Conservation (phyloP, 2,113 vertebrate species). For the Antechinus flavipes region DNA sequence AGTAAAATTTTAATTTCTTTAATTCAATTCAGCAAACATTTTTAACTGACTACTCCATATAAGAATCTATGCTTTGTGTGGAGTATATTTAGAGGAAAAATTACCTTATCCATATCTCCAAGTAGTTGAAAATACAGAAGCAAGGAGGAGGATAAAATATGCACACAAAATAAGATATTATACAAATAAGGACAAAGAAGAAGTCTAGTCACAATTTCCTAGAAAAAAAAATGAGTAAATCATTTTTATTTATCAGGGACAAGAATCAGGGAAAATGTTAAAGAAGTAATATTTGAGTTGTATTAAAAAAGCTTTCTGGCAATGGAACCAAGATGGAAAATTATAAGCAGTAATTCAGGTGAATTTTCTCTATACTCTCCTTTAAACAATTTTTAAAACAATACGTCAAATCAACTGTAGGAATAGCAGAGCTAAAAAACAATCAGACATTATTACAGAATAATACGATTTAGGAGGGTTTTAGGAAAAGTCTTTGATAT, state of each 20-base stretch:
- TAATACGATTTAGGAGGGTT: background rate
- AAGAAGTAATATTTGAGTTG: background rate
- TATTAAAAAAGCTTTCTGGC: background rate
- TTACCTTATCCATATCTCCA: background rate
- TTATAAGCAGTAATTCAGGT: background rate
- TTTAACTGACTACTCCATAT: background rate
- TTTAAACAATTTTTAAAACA: background rate
- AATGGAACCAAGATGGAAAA: background rate
- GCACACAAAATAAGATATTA: background rate
- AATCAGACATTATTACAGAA: background rate
- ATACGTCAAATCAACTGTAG: background rate
- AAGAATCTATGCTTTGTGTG: background rate
- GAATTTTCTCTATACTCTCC: background rate
- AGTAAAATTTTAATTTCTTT: background rate
- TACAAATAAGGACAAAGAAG: background rate
- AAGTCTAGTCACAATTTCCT: background rate
- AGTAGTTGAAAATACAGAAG: background rate
- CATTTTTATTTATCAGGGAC: too few species aligned
- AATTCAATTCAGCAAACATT: background rate
- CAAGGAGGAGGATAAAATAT: background rate
- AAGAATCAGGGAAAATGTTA: background rate
- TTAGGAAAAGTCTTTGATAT: background rate
- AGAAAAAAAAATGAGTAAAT: background rate
- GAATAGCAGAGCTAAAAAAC: background rate
- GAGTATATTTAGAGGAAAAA: background rate